A percentile compares a stretch with the other conserved stretches of the same genome.
These are phyloP conservation scores for Acipenser oxyrinchus DNA, from an alignment of 2,797 vertebrate genomes.

Conservation along the genomic window DNA sequence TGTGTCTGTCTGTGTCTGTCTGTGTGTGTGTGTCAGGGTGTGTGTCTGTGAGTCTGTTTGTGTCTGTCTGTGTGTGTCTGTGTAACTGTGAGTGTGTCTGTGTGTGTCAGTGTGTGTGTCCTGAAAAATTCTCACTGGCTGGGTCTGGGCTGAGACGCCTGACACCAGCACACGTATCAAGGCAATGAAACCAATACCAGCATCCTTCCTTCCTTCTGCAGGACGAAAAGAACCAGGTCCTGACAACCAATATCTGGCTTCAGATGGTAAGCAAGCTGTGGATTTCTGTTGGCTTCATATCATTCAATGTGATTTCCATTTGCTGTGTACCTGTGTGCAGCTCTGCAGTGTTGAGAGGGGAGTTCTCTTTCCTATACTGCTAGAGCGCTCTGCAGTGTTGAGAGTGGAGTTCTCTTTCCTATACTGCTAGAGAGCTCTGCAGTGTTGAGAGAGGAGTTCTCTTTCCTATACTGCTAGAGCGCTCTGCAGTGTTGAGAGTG, in stretches of 20 bases:
- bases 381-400: too few relatives aligned
- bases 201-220: constrained; percentile 25
- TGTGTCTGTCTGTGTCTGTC: too few relatives aligned
- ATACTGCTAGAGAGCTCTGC: too few relatives aligned
- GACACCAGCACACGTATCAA: not conserved
- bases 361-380: too few relatives aligned
- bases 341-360: not conserved
- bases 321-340: not conserved
- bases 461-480: too few relatives aligned
- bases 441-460: too few relatives aligned
- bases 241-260: constrained; percentile 69
- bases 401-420: too few relatives aligned
- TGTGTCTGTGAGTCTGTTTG: too few relatives aligned
- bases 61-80: too few relatives aligned
- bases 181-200: not conserved
- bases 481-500: too few relatives aligned
- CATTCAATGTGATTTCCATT: not conserved
- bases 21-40: too few relatives aligned
- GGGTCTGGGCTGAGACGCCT: not conserved
- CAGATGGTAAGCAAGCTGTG: constrained; percentile 56
- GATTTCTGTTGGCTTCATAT: not conserved
- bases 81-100: not conserved
- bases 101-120: not conserved
- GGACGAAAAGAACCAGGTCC: constrained; percentile 73
- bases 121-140: not conserved